These are phyloP conservation scores for Hexactinellida sp. DNA, from an alignment of 37 sponge, comb jelly and placozoan genomes.

Conservation along the genomic window DNA sequence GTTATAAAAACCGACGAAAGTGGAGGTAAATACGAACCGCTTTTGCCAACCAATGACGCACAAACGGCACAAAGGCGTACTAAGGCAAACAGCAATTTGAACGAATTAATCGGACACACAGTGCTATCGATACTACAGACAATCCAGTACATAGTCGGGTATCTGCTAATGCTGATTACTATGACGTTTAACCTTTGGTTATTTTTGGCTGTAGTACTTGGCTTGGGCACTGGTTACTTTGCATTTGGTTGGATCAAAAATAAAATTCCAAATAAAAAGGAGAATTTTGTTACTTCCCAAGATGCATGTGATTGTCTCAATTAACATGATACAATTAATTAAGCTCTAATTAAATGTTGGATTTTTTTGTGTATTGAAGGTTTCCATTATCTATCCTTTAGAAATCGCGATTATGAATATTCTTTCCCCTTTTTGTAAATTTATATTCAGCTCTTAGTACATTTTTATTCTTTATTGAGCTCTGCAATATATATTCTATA, in stretches of 20 bases:
- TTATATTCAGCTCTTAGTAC: no score
- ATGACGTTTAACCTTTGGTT: conserved; percentile 94
- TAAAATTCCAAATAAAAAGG: neutral
- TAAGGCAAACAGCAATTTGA: neutral
- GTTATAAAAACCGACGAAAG: neutral
- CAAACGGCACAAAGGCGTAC: neutral
- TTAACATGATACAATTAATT: neutral
- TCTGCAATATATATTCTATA: no score
- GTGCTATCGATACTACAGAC: conserved; percentile 51
- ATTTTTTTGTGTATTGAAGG: no score
- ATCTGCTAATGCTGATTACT: conserved; percentile 71
- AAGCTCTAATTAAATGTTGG: no score
- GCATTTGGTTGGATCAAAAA: conserved; percentile 29
- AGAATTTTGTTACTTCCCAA: neutral
- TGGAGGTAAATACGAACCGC: neutral
- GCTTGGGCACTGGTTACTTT: conserved; percentile 67
- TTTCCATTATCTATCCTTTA: no score
- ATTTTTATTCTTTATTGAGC: no score
- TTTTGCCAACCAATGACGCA: neutral
- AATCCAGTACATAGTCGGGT: conserved; percentile 55
- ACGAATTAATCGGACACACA: conserved; percentile 25
- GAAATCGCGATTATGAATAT: no score
- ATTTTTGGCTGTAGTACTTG: conserved; percentile 63
- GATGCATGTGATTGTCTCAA: conserved; percentile 17
- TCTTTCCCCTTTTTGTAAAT: no score